Percentiles rank a stretch among this genome's conserved stretches.
phyloP scores from a whole-genome alignment of 1,140 invertebrate species.

The Drosophila ficusphila region DNA sequence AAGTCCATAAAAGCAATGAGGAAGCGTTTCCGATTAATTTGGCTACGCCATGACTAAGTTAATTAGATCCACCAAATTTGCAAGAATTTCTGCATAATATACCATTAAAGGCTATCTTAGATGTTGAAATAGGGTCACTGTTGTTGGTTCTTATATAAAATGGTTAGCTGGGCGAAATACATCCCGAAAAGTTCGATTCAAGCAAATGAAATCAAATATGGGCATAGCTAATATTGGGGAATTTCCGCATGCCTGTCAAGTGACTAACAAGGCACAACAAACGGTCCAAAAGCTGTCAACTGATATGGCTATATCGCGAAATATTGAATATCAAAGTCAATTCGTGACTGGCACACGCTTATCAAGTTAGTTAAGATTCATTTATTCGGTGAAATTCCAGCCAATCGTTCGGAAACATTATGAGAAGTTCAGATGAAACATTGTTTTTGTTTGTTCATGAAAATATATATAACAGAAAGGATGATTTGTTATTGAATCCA shows the following conservation, averaged over 20 bases:
- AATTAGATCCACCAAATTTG: conserved; percentile 22
- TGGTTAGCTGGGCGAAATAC: conserved; percentile 1
- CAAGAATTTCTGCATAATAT: not conserved
- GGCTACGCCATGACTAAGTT: conserved; percentile 16
- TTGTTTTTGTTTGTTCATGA: no score
- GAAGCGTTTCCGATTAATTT: conserved; percentile 17
- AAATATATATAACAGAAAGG: no score
- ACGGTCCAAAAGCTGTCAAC: not conserved
- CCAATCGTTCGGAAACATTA: not conserved
- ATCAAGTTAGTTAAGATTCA: conserved; percentile 1
- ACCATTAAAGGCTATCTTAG: not conserved
- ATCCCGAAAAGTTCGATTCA: not conserved
- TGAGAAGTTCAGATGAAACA: no score
- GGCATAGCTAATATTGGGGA: conserved; percentile 19
- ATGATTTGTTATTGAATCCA: no score
- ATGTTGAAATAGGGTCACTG: not conserved
- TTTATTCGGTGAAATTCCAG: not conserved
- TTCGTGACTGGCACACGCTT: conserved; percentile 36
- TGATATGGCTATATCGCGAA: not conserved
- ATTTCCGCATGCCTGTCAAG: conserved; percentile 35
- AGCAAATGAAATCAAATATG: conserved; percentile 14
- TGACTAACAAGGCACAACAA: conserved; percentile 25
- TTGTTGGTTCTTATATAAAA: not conserved
- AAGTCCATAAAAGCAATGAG: conserved; percentile 20
- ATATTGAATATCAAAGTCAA: conserved; percentile 14